phyloP scores from a whole-genome alignment of 2,888 invertebrate genomes.

The Sericinus montela region DNA sequence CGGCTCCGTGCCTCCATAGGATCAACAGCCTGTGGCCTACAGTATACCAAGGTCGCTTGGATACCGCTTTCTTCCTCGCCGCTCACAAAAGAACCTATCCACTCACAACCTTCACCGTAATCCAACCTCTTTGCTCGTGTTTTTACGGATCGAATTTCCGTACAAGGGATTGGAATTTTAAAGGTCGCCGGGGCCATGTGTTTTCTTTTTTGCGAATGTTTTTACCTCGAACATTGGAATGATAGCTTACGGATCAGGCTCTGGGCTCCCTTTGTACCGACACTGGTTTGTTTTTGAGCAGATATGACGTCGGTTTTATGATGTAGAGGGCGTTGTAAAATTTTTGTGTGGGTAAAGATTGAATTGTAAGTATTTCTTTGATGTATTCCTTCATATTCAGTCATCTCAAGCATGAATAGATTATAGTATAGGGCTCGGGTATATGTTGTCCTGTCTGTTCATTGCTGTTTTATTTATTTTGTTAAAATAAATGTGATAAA shows the following conservation, averaged over 20 bases:
- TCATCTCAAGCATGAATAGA: no score
- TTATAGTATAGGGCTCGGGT: no score
- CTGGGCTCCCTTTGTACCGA: constrained; percentile 2
- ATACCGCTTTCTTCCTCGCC: constrained; percentile 66
- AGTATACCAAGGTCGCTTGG: constrained; percentile 70
- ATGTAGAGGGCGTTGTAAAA: no score
- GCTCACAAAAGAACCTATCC: constrained; percentile 39
- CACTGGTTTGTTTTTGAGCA: constrained; percentile 5
- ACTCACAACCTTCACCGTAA: constrained; percentile 12
- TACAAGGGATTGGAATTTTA: constrained; percentile 51
- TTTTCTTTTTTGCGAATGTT: constrained; percentile 67
- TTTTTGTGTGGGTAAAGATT: no score
- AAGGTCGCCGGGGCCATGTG: constrained; percentile 67
- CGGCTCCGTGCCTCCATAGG: constrained; percentile 43
- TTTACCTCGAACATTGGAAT: constrained; percentile 36
- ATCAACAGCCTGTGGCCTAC: constrained; percentile 73
- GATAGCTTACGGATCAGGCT: constrained; percentile 22
- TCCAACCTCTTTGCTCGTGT: constrained; percentile 31
- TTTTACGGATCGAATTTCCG: constrained; percentile 27
- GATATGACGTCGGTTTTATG: constrained; percentile 1
- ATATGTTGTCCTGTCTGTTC: no score
- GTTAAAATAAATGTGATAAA: no score
- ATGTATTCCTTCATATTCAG: no score
- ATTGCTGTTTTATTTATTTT: no score
- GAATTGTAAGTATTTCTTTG: no score